Conservation (phyloP, 2,797 vertebrate species). For the Coendou prehensilis region DNA sequence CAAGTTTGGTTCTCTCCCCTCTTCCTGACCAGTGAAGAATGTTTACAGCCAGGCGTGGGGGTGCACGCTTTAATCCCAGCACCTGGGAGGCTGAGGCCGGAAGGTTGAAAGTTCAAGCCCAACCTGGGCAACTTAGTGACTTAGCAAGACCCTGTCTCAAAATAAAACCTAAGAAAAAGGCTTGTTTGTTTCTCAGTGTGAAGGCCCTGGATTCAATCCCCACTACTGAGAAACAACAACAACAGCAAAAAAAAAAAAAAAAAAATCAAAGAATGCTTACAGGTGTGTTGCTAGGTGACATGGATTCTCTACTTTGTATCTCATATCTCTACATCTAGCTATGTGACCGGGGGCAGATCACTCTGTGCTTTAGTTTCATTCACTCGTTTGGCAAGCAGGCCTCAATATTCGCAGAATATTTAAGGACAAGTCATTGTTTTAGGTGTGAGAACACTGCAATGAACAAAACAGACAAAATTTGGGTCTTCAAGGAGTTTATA, state of each 20-base stretch:
- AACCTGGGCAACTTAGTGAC: background rate
- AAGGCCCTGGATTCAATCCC: background rate
- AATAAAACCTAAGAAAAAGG: background rate
- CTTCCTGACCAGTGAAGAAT: background rate
- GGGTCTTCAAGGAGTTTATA: constrained; percentile 18
- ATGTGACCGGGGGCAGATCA: background rate
- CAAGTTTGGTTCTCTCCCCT: background rate
- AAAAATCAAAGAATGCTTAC: background rate
- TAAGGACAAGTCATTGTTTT: constrained; percentile 45
- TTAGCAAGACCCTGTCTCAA: background rate
- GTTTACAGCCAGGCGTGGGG: background rate
- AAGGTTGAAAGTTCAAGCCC: background rate
- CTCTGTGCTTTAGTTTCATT: constrained; percentile 32
- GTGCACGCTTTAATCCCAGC: background rate
- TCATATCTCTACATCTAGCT: constrained; percentile 17
- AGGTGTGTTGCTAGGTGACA: background rate
- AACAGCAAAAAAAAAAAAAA: background rate
- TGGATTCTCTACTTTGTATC: constrained; percentile 1
- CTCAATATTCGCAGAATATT: constrained; percentile 13
- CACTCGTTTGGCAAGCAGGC: background rate
- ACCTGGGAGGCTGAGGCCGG: background rate
- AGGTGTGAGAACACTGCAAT: constrained; percentile 14
- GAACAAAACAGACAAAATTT: constrained; percentile 60
- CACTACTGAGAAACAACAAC: background rate
- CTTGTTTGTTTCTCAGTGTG: background rate